Evolutionary conservation across 1,140 invertebrate genomes (phyloP).

Genomic region (Pogonomyrmex barbatus): DNA sequence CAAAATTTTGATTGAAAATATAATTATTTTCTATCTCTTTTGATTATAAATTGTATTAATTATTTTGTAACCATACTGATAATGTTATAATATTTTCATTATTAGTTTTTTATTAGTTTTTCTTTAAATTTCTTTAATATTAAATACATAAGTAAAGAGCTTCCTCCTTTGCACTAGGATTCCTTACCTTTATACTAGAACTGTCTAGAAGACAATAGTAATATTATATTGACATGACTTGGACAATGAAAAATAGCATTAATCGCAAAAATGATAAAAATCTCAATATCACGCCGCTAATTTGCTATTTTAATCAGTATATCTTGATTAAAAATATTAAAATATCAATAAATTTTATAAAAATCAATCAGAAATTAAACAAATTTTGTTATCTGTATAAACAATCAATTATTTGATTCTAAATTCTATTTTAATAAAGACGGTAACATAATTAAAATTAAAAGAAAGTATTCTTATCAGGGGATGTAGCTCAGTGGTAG

Average conservation of each 20-base stretch:
- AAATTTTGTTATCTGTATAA: no score
- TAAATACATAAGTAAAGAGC: no score
- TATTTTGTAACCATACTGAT: no score
- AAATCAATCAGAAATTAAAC: background rate
- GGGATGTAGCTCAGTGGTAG: slow-evolving; percentile 86
- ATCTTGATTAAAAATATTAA: slow-evolving; percentile 1
- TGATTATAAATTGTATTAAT: no score
- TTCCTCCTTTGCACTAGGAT: no score
- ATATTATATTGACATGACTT: background rate
- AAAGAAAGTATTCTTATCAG: background rate
- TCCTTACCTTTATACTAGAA: no score
- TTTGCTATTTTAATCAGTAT: background rate
- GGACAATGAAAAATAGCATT: background rate
- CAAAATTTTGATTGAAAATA: no score
- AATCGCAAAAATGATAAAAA: background rate
- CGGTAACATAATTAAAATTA: background rate
- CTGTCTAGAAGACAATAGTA: slow-evolving; percentile 5
- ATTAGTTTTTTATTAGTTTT: no score
- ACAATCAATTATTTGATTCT: background rate
- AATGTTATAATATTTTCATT: no score
- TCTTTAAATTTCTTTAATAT: no score
- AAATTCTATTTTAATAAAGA: background rate
- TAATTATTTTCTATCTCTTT: no score
- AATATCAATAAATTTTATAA: background rate
- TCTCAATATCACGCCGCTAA: background rate